Percentiles rank a stretch among this genome's conserved stretches.
These are phyloP conservation scores for Notodonta ziczac DNA, from an alignment of 2,888 invertebrate species.

Conservation along the genomic window DNA sequence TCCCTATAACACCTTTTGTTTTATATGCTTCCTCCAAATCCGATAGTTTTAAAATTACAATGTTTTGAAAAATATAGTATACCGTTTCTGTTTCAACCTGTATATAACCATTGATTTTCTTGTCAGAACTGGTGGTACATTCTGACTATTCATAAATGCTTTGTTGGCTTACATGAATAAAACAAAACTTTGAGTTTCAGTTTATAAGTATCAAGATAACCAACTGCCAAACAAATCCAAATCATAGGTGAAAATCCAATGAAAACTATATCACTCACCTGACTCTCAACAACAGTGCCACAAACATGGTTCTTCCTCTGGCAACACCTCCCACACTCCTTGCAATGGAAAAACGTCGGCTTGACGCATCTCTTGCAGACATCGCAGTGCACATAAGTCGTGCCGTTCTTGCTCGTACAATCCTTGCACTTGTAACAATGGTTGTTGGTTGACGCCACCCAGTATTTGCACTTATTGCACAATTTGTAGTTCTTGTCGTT, in stretches of 20 bases:
- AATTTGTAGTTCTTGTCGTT: slow-evolving; percentile 88
- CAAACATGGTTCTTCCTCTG: slow-evolving; percentile 69
- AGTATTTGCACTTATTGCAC: slow-evolving; percentile 89
- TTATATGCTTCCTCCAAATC: too few species aligned
- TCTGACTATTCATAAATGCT: too few species aligned
- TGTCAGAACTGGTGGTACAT: too few species aligned
- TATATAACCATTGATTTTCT: too few species aligned
- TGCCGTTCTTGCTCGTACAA: slow-evolving; percentile 83
- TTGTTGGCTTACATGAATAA: too few species aligned
- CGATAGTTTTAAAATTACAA: too few species aligned
- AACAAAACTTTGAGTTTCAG: too few species aligned
- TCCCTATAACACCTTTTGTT: too few species aligned
- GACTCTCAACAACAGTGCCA: slow-evolving; percentile 64
- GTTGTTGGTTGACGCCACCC: slow-evolving; percentile 76
- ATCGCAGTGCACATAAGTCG: slow-evolving; percentile 91
- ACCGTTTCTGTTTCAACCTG: too few species aligned
- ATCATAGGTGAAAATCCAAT: background rate
- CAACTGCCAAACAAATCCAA: too few species aligned
- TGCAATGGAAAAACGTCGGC: slow-evolving; percentile 92
- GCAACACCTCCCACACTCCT: slow-evolving; percentile 87
- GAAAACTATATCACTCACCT: slow-evolving; percentile 52
- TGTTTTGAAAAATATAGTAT: too few species aligned
- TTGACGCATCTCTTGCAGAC: slow-evolving; percentile 93
- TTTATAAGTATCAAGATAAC: too few species aligned
- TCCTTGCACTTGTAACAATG: slow-evolving; percentile 72